phyloP scores from a whole-genome alignment of 2,888 invertebrate species.

The Tinea semifulvella region DNA sequence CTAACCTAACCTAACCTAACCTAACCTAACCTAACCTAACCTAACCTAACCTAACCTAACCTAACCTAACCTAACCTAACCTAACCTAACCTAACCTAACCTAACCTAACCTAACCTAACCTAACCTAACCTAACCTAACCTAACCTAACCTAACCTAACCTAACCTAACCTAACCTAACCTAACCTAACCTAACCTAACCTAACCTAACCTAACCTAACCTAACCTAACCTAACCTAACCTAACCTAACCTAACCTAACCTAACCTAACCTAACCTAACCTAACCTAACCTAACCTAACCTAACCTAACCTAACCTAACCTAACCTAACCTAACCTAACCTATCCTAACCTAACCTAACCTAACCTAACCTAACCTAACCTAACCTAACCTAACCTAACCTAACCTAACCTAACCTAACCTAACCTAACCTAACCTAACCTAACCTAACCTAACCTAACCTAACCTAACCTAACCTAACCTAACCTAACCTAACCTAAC shows the following conservation, averaged over 20 bases:
- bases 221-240: conserved; percentile 8
- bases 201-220: conserved; percentile 7
- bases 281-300: conserved; percentile 10
- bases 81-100: conserved; percentile 12
- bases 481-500: conserved; percentile 8
- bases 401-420: conserved; percentile 10
- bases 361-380: conserved; percentile 10
- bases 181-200: conserved; percentile 10
- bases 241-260: conserved; percentile 8
- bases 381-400: conserved; percentile 10
- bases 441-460: conserved; percentile 10
- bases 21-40: conserved; percentile 10
- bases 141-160: conserved; percentile 12
- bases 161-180: conserved; percentile 12
- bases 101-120: conserved; percentile 12
- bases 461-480: conserved; percentile 10
- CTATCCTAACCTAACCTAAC: conserved; percentile 9
- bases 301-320: conserved; percentile 8
- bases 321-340: conserved; percentile 7
- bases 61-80: conserved; percentile 12
- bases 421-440: conserved; percentile 4
- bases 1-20: conserved; percentile 12
- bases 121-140: conserved; percentile 12
- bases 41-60: conserved; percentile 12
- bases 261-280: conserved; percentile 7